These are phyloP conservation scores for Oxyruncus cristatus DNA, from an alignment of 2,113 vertebrate genomes.

Conservation along the genomic window DNA sequence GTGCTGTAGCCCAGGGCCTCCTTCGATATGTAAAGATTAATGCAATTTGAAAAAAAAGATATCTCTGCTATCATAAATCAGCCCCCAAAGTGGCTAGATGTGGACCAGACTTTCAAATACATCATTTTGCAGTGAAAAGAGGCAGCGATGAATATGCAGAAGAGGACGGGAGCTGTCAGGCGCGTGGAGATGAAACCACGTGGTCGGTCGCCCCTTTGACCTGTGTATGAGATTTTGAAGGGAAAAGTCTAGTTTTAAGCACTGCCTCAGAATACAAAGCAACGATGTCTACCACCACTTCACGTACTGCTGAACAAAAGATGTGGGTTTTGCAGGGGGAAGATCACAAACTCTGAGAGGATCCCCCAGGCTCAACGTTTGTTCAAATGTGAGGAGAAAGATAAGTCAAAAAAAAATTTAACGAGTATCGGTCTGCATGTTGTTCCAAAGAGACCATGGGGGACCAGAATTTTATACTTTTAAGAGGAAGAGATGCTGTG, in stretches of 20 bases:
- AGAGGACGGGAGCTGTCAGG: conserved; percentile 40
- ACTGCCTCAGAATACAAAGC: conserved; percentile 53
- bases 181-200: background rate
- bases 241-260: conserved; percentile 31
- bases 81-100: conserved; percentile 44
- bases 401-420: background rate
- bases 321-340: conserved; percentile 2
- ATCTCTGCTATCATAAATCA: conserved; percentile 22
- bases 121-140: conserved; percentile 38
- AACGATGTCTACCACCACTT: background rate
- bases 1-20: background rate
- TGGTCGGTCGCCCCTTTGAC: background rate
- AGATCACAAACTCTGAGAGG: conserved; percentile 42
- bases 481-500: background rate
- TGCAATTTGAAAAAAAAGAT: background rate
- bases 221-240: conserved; percentile 32
- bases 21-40: conserved; percentile 34
- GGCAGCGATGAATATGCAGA: conserved; percentile 39
- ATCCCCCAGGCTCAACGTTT: conserved; percentile 33
- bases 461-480: background rate
- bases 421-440: background rate
- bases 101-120: conserved; percentile 48
- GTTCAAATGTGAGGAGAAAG: background rate
- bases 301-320: conserved; percentile 41
- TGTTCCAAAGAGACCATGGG: background rate